Base-by-base conservation (phyloP, 1,140 invertebrate species). In the Drosophila sp. region DNA sequence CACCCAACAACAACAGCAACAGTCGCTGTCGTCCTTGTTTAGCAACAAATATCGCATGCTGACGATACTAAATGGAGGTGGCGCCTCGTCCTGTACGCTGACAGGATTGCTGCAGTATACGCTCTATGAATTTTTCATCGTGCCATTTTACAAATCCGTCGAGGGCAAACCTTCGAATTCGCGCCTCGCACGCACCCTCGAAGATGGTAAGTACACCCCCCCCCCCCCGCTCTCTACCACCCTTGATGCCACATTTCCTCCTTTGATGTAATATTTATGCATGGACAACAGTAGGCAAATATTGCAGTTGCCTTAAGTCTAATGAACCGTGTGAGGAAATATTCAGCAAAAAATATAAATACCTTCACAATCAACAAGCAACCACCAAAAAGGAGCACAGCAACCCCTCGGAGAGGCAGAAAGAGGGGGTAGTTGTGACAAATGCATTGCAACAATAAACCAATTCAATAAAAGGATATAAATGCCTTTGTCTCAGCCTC, bases 91-190 rank as follows among this genome's bases (percentile, higher is more conserved):
- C 87, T 94, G 95, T 91, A 93, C 95, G 76, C 91, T 97, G 21
- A 95, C 94, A 48, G 95, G 94, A 25, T 92, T 97, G 57, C 92
- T 93, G 57, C 94, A 95, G 72, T 96, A 94, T 91, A 94, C 94
- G 18, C 93, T 94, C 51, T 97, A 96, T 92, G 94, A 96, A 92
- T 94, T 97, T 91, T 96, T 97, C 91, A 92, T 96, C 41, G 94
- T 96, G 83, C 96, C 96, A 18, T 96, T 95, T 89, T 96, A 95
- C 91, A 96, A 96, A 90, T 94, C 94, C 89, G 93, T 96, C 43
- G 94, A 96, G 90, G 96, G 96, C 14, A 94, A 95, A 89, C 96
- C 96, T 34, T 96, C 96, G 3, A 96, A 96, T 92, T 95, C 94
- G 41, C 94, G 94, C 90, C 93, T 93, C 21, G 94, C 95, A 32